Percentiles rank a stretch among this genome's conserved stretches.
Evolutionary conservation across 2,113 vertebrate species (phyloP).

Genomic region (Nyctereutes procyonoides): DNA sequence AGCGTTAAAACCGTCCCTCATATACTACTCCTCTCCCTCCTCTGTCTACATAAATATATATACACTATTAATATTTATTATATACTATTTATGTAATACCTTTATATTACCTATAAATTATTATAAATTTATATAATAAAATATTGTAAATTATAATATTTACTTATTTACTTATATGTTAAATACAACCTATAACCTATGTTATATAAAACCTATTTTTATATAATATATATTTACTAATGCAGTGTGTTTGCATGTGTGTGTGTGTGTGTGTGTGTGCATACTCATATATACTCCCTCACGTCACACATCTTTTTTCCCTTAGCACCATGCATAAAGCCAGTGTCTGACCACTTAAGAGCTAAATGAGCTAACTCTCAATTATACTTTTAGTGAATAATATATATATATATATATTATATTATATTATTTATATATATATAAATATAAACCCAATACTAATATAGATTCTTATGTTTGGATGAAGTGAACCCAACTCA

Average conservation of each 20-base stretch:
- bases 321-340: neutral
- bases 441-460: neutral
- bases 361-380: neutral
- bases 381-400: neutral
- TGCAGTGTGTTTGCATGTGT: neutral
- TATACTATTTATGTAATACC: neutral
- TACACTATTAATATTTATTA: neutral
- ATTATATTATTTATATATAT: too few species aligned
- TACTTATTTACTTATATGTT: too few species aligned
- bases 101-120: neutral
- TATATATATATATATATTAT: neutral
- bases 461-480: neutral
- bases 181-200: too few species aligned
- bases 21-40: neutral
- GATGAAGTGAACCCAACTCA: neutral
- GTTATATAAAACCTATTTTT: neutral
- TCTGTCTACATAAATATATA: neutral
- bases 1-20: neutral
- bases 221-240: neutral
- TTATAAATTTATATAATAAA: neutral
- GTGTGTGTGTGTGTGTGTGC: too few species aligned
- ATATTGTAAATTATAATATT: neutral
- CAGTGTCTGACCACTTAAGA: neutral
- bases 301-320: neutral
- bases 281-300: neutral